Conservation (phyloP, 2,113 vertebrate species). For the Passer domesticus region DNA sequence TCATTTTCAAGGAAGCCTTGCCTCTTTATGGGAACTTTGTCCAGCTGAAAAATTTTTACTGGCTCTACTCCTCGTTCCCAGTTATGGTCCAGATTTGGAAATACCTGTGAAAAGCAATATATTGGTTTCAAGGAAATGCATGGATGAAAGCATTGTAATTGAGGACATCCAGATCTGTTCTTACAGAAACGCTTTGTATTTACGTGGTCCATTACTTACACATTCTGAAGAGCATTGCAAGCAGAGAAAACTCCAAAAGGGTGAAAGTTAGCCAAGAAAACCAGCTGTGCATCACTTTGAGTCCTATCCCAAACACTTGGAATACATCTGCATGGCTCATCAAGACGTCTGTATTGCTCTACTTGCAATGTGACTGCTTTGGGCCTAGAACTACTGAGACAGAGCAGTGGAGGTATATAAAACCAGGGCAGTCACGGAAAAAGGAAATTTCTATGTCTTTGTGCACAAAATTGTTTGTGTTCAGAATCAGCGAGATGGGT, state of each 20-base stretch:
- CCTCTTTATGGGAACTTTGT: conserved; percentile 54
- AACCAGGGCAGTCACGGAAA: background rate
- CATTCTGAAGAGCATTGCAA: background rate
- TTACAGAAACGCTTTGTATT: background rate
- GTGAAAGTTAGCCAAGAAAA: conserved; percentile 21
- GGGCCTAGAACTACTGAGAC: background rate
- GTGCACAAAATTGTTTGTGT: background rate
- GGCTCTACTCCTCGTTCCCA: background rate
- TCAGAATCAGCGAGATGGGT: background rate
- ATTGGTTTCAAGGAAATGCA: conserved; percentile 18
- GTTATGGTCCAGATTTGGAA: conserved; percentile 17
- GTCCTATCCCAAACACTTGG: background rate
- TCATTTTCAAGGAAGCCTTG: conserved; percentile 55
- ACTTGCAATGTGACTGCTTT: background rate
- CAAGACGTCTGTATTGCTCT: background rate
- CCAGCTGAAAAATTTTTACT: conserved; percentile 59
- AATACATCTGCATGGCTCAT: background rate
- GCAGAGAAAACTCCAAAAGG: background rate
- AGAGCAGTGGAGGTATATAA: background rate
- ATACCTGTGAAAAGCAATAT: conserved; percentile 41
- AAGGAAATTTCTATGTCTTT: background rate
- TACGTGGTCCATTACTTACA: background rate
- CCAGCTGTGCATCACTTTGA: background rate
- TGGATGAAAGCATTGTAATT: conserved; percentile 14
- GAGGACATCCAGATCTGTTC: conserved; percentile 36